A percentile compares a stretch with the other conserved stretches of the same genome.
phyloP scores from a whole-genome alignment of 2,888 invertebrate genomes.

The Melanargia galathea region DNA sequence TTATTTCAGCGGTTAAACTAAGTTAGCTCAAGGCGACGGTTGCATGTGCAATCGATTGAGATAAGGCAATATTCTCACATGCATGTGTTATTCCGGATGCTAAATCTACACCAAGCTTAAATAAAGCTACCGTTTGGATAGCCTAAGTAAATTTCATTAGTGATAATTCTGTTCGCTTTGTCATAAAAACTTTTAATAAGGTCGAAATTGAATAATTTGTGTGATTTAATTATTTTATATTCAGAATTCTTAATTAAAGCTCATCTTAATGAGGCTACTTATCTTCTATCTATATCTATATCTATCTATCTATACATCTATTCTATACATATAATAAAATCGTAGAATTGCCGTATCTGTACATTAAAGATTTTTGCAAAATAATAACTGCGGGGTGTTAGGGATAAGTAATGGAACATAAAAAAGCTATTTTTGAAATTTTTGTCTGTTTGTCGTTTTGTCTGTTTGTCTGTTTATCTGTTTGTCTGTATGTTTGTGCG shows the following conservation, averaged over 20 bases:
- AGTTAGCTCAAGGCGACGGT: background rate
- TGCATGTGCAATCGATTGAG: constrained; percentile 4
- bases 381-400: too few relatives aligned
- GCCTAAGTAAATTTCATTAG: background rate
- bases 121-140: background rate
- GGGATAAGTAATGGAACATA: too few relatives aligned
- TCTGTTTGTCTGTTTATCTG: too few relatives aligned
- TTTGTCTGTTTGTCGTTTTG: too few relatives aligned
- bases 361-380: too few relatives aligned
- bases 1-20: background rate
- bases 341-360: too few relatives aligned
- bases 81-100: background rate
- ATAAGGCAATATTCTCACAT: background rate
- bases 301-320: too few relatives aligned
- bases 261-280: constrained; percentile 11
- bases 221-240: constrained; percentile 4
- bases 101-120: background rate
- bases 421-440: too few relatives aligned
- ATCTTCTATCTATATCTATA: too few relatives aligned
- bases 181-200: constrained; percentile 10
- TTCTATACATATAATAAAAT: too few relatives aligned
- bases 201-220: background rate
- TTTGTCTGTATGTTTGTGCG: too few relatives aligned
- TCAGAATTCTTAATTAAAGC: constrained; percentile 3
- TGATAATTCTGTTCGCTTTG: background rate